Conservation (phyloP, 1,140 invertebrate genomes). For the Drosophila kohkoa region DNA sequence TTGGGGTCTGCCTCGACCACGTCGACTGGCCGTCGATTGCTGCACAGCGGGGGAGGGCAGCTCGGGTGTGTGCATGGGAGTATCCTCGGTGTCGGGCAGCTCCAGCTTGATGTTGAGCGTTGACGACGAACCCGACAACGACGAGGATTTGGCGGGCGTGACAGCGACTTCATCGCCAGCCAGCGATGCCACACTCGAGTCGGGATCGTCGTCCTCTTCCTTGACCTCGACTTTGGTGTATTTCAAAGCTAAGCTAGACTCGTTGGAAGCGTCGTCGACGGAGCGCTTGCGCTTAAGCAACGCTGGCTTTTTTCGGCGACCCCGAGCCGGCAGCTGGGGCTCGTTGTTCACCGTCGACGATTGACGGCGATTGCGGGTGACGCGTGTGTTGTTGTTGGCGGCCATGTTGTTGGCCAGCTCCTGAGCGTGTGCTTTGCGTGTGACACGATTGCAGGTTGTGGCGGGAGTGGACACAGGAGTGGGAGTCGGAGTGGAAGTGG, state of each 20-base stretch:
- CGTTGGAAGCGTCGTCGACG: constrained; percentile 43
- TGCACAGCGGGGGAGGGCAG: constrained; percentile 37
- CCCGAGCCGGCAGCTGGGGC: constrained; percentile 43
- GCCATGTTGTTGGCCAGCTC: constrained; percentile 54
- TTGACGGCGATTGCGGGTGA: constrained; percentile 75
- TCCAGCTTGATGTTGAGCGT: constrained; percentile 70
- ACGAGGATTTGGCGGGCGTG: constrained; percentile 15
- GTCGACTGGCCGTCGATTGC: constrained; percentile 38
- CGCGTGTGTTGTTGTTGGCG: constrained; percentile 65
- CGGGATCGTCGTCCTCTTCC: constrained; percentile 39
- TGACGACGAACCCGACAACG: not conserved
- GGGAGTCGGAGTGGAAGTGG: constrained; percentile 25
- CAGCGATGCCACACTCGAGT: constrained; percentile 2
- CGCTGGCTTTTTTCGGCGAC: constrained; percentile 41
- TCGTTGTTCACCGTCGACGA: constrained; percentile 46
- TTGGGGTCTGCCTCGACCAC: constrained; percentile 62
- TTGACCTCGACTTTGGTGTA: constrained; percentile 67
- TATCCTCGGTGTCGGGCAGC: constrained; percentile 57
- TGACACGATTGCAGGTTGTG: constrained; percentile 65
- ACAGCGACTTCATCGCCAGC: constrained; percentile 19
- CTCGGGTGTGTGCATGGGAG: constrained; percentile 27
- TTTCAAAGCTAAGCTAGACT: constrained; percentile 44
- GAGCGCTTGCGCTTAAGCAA: constrained; percentile 72
- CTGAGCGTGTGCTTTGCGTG: constrained; percentile 78
- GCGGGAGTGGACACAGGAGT: constrained; percentile 13